Evolutionary conservation across 2,797 vertebrate species (phyloP).

Genomic region (Hapalemur alaotrensis): DNA sequence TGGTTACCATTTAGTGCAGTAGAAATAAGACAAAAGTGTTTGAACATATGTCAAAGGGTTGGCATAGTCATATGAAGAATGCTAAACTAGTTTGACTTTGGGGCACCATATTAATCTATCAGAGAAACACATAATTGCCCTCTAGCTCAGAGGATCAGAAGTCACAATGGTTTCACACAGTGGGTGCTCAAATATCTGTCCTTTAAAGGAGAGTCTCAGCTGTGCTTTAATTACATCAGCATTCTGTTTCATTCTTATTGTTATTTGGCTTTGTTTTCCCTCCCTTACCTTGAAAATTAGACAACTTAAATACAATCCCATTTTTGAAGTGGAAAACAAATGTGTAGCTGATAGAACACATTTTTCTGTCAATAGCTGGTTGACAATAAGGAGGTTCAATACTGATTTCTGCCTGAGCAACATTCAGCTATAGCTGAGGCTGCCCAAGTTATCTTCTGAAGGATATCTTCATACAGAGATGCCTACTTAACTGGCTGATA

Average conservation of each 20-base stretch:
- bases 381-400: not conserved
- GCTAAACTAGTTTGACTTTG: not conserved
- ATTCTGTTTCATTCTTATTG: not conserved
- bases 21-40: slow-evolving; percentile 22
- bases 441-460: not conserved
- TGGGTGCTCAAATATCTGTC: not conserved
- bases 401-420: not conserved
- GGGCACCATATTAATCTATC: not conserved
- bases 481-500: not conserved
- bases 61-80: not conserved
- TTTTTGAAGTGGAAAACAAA: slow-evolving; percentile 43
- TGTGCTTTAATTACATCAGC: not conserved
- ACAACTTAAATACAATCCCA: slow-evolving; percentile 1
- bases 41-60: not conserved
- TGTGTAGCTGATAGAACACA: not conserved
- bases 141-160: not conserved
- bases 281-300: not conserved
- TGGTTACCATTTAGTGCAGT: not conserved
- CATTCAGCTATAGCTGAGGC: not conserved
- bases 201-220: not conserved
- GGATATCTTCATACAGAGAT: not conserved
- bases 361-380: not conserved
- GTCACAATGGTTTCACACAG: not conserved
- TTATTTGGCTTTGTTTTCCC: not conserved
- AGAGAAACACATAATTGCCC: not conserved